phyloP scores from a whole-genome alignment of 2,888 invertebrate genomes.

The Andrena praecox region DNA sequence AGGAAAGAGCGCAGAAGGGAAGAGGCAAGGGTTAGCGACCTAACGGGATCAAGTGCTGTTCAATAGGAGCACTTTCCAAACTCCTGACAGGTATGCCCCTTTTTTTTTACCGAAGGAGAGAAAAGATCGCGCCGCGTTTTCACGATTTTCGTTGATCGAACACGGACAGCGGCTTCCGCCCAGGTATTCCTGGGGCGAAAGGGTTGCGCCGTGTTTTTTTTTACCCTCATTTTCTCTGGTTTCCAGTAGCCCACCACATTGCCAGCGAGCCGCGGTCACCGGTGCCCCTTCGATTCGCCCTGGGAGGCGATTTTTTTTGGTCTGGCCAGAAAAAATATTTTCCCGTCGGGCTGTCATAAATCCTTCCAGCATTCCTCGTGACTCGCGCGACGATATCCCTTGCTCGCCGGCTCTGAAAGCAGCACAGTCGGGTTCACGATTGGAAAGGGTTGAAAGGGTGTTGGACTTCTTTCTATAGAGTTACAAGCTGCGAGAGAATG shows the following conservation, averaged over 20 bases:
- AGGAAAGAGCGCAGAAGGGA: neutral
- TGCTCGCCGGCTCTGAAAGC: conserved; percentile 26
- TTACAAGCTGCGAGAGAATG: neutral
- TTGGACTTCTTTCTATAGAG: neutral
- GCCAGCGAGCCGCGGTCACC: conserved; percentile 63
- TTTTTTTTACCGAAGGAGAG: neutral
- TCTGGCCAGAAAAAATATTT: conserved; percentile 20
- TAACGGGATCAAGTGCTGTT: conserved; percentile 73
- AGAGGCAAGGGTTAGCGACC: conserved; percentile 63
- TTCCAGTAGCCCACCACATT: conserved; percentile 74
- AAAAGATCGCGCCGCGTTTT: conserved; percentile 41
- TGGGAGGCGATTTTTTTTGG: conserved; percentile 61
- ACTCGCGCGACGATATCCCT: conserved; percentile 1
- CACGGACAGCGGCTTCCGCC: neutral
- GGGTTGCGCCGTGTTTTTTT: conserved; percentile 72
- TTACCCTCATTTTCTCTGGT: conserved; percentile 75
- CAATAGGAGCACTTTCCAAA: conserved; percentile 45
- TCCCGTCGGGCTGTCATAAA: conserved; percentile 51
- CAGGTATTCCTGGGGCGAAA: conserved; percentile 61
- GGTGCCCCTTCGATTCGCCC: conserved; percentile 74
- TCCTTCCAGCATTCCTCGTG: conserved; percentile 40
- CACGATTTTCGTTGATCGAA: conserved; percentile 46
- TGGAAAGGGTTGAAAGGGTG: conserved; percentile 31
- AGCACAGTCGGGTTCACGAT: conserved; percentile 9
- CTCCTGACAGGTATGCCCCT: conserved; percentile 52